Conservation (phyloP, 1,140 invertebrate genomes). For the Drosophila repletoides region DNA sequence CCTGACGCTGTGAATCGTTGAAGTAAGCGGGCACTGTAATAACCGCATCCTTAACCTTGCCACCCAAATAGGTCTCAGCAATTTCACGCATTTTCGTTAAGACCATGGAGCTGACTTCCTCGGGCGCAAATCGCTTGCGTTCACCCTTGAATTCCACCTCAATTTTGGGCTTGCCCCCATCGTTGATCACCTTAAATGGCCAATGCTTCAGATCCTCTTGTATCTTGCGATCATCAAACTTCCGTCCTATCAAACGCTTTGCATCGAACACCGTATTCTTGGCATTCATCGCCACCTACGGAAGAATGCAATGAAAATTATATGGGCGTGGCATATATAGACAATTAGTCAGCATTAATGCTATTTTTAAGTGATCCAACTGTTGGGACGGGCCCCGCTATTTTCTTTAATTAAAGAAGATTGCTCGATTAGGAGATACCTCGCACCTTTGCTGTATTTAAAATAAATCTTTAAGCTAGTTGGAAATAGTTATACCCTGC, state of each 20-base stretch:
- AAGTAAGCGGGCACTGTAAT: constrained; percentile 89
- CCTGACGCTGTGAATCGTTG: constrained; percentile 87
- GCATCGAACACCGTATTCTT: constrained; percentile 93
- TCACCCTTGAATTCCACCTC: constrained; percentile 90
- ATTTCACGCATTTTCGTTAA: constrained; percentile 90
- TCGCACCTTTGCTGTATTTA: no score
- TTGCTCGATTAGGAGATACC: no score
- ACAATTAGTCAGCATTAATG: constrained; percentile 13
- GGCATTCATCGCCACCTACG: constrained; percentile 91
- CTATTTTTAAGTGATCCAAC: constrained; percentile 19
- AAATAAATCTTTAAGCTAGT: no score
- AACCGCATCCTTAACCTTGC: constrained; percentile 85
- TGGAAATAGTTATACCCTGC: no score
- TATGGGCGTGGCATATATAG: neutral
- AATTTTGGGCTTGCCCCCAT: constrained; percentile 89
- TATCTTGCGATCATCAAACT: constrained; percentile 89
- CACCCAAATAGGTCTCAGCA: constrained; percentile 84
- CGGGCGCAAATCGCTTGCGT: constrained; percentile 89
- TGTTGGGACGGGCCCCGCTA: constrained; percentile 9
- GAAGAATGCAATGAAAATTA: constrained; percentile 31
- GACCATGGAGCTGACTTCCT: constrained; percentile 95
- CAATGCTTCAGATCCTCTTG: constrained; percentile 91
- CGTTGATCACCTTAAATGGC: constrained; percentile 89
- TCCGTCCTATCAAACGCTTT: constrained; percentile 90
- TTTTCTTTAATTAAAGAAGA: no score